Evolutionary conservation across 2,113 vertebrate genomes (phyloP).

Genomic region (Lepidothrix coronata): DNA sequence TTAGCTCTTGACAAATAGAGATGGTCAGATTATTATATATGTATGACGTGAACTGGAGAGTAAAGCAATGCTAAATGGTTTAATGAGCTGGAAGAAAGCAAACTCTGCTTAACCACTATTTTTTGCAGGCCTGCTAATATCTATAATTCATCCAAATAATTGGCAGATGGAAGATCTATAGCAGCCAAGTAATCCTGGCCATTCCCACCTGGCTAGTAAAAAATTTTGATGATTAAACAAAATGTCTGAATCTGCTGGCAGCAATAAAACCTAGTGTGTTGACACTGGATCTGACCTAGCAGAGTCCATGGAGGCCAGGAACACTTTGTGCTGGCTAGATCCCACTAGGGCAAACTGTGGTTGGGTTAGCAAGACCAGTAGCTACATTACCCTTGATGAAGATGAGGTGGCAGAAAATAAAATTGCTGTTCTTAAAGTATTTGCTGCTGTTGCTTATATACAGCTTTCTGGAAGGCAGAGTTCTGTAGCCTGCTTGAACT

Average conservation of each 20-base stretch:
- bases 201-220: slow-evolving; percentile 5
- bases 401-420: background rate
- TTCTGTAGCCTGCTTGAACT: background rate
- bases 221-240: background rate
- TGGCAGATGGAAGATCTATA: background rate
- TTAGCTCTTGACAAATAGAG: background rate
- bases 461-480: background rate
- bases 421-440: background rate
- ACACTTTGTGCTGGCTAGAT: background rate
- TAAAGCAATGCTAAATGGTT: background rate
- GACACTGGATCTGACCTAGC: background rate
- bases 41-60: background rate
- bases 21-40: background rate
- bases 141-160: slow-evolving; percentile 20
- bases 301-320: background rate
- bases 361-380: background rate
- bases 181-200: slow-evolving; percentile 14
- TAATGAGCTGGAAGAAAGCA: slow-evolving; percentile 24
- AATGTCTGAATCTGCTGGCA: background rate
- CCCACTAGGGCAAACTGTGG: background rate
- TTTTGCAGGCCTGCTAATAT: background rate
- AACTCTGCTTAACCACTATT: background rate
- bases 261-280: background rate
- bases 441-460: background rate
- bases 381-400: background rate